A percentile compares a stretch with the other conserved stretches of the same genome.
Evolutionary conservation across 1,140 invertebrate genomes (phyloP).

Genomic region (Planococcus citri): DNA sequence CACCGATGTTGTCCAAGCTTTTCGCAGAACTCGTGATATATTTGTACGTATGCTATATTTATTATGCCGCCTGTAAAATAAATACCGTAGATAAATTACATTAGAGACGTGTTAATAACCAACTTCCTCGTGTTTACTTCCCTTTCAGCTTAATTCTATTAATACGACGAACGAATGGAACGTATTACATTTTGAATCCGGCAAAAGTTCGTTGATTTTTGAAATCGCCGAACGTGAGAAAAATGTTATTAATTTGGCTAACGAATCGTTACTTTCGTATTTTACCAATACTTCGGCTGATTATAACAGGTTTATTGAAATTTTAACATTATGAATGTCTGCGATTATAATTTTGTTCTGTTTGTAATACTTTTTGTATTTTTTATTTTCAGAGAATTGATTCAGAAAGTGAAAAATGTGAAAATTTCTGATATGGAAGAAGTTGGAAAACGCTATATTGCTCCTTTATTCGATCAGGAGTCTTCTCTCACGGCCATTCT

Average conservation of each 20-base stretch:
- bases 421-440: conserved; percentile 46
- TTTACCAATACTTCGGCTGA: conserved; percentile 50
- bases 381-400: conserved; percentile 41
- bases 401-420: conserved; percentile 52
- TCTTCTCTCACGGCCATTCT: conserved; percentile 50
- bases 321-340: conserved; percentile 26
- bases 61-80: not conserved
- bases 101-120: not conserved
- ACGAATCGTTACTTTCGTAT: conserved; percentile 55
- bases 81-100: not conserved
- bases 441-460: conserved; percentile 56
- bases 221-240: conserved; percentile 69
- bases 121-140: conserved; percentile 23
- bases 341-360: not conserved
- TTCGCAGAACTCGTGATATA: not conserved
- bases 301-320: conserved; percentile 47
- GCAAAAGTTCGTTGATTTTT: conserved; percentile 70
- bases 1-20: conserved; percentile 46
- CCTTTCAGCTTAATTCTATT: conserved; percentile 50
- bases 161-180: conserved; percentile 49
- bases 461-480: conserved; percentile 46
- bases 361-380: conserved; percentile 20
- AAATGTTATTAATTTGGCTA: conserved; percentile 54
- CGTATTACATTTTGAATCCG: conserved; percentile 59
- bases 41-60: not conserved